phyloP scores from a whole-genome alignment of 2,888 invertebrate genomes.

The Drosophila pseudotakahashii region DNA sequence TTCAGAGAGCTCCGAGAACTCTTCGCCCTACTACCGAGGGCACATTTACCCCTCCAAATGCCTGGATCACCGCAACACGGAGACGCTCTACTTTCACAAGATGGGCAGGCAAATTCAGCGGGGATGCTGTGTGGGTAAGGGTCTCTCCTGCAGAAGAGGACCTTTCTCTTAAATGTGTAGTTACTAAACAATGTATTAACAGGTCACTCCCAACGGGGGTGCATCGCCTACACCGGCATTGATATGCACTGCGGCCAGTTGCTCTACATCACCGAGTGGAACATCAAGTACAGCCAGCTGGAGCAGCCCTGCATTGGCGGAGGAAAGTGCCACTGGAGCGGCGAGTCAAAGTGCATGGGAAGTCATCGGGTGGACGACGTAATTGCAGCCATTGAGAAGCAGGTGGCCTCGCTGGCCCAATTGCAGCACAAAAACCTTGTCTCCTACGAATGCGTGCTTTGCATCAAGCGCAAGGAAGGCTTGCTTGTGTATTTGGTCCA shows the following conservation, averaged over 20 bases:
- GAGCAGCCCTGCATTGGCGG: constrained; percentile 81
- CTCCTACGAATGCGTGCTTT: constrained; percentile 91
- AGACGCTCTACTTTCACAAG: constrained; percentile 86
- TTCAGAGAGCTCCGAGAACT: constrained; percentile 86
- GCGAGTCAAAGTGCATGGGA: constrained; percentile 81
- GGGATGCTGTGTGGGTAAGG: constrained; percentile 88
- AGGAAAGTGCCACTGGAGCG: constrained; percentile 81
- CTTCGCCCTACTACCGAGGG: constrained; percentile 83
- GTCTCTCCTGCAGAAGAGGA: constrained; percentile 29
- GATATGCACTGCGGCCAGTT: constrained; percentile 90
- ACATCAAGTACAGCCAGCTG: constrained; percentile 85
- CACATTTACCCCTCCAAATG: constrained; percentile 82
- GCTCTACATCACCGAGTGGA: constrained; percentile 92
- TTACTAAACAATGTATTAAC: neutral
- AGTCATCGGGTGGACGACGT: constrained; percentile 83
- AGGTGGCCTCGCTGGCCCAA: constrained; percentile 89
- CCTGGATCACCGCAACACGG: constrained; percentile 86
- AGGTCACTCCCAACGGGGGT: constrained; percentile 90
- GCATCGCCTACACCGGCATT: constrained; percentile 90
- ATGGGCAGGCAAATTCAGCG: constrained; percentile 88
- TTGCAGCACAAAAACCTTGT: constrained; percentile 90
- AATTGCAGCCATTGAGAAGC: constrained; percentile 88
- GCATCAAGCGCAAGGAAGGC: constrained; percentile 86
- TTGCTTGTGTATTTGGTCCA: constrained; percentile 89
- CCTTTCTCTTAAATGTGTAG: too few species aligned